Conservation (phyloP, 2,113 vertebrate species). For the Lamprotornis superbus region DNA sequence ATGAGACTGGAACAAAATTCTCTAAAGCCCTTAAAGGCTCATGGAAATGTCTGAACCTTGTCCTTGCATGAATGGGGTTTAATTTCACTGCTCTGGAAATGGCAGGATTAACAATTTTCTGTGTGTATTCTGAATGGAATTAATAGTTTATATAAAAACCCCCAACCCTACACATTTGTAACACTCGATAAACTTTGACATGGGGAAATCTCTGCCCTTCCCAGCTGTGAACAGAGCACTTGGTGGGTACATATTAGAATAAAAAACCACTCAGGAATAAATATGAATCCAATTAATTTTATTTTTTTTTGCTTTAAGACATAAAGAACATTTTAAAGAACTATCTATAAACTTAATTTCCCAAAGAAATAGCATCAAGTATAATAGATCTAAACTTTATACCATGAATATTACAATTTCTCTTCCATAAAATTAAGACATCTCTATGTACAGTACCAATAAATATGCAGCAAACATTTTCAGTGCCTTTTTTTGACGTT, state of each 20-base stretch:
- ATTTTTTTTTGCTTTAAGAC: neutral
- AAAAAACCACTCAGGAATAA: neutral
- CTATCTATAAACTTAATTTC: neutral
- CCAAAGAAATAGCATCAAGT: neutral
- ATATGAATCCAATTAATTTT: neutral
- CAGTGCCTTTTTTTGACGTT: conserved; percentile 15
- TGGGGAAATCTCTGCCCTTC: neutral
- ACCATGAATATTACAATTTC: neutral
- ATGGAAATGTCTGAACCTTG: neutral
- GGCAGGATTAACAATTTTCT: neutral
- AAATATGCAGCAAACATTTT: conserved; percentile 47
- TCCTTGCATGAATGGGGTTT: neutral
- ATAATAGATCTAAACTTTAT: neutral
- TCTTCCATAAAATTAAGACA: conserved; percentile 2
- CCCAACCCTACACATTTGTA: too few species aligned
- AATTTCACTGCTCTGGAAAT: neutral
- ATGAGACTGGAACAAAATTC: neutral
- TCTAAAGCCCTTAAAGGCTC: neutral
- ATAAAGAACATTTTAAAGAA: neutral
- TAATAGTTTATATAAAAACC: neutral
- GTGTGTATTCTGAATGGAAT: neutral
- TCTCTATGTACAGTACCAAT: conserved; percentile 21
- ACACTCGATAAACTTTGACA: neutral
- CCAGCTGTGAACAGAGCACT: neutral
- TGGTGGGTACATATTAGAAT: neutral